Evolutionary conservation across 2,888 invertebrate species (phyloP).

Genomic region (Belgica antarctica): DNA sequence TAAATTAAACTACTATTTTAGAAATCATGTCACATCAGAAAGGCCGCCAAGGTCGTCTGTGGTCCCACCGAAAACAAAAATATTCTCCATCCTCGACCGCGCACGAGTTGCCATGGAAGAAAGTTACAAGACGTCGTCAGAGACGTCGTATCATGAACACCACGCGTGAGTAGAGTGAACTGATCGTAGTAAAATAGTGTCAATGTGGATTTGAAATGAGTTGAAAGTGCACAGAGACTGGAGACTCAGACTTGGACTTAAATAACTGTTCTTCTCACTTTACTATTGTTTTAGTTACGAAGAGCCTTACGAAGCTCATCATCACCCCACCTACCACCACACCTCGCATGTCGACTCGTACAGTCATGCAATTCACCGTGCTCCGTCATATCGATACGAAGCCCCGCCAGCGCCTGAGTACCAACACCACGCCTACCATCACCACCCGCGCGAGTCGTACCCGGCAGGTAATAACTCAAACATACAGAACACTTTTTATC

Average conservation of each 20-base stretch:
- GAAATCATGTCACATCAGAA: slow-evolving; percentile 31
- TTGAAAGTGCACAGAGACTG: too few species aligned
- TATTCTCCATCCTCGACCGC: slow-evolving; percentile 78
- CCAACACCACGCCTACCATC: slow-evolving; percentile 4
- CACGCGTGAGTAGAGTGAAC: slow-evolving; percentile 11
- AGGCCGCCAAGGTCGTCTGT: slow-evolving; percentile 49
- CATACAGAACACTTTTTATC: slow-evolving; percentile 36
- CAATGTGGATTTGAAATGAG: too few species aligned
- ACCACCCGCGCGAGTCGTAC: slow-evolving; percentile 30
- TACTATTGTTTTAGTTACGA: slow-evolving; percentile 28
- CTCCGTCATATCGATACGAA: slow-evolving; percentile 36
- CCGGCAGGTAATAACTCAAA: slow-evolving; percentile 31
- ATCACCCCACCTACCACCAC: slow-evolving; percentile 30
- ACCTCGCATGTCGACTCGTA: background rate
- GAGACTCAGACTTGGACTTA: too few species aligned
- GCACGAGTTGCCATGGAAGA: slow-evolving; percentile 53
- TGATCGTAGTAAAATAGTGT: too few species aligned
- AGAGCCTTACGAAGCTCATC: slow-evolving; percentile 33
- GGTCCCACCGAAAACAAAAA: slow-evolving; percentile 72
- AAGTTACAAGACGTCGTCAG: slow-evolving; percentile 36
- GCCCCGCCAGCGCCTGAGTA: slow-evolving; percentile 22
- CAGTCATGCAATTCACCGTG: slow-evolving; percentile 31
- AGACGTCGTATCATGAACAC: slow-evolving; percentile 30
- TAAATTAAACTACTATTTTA: slow-evolving; percentile 19
- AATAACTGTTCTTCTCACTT: too few species aligned